Base-by-base conservation (phyloP, 2,113 vertebrate species). In the Oceanodroma tethys region DNA sequence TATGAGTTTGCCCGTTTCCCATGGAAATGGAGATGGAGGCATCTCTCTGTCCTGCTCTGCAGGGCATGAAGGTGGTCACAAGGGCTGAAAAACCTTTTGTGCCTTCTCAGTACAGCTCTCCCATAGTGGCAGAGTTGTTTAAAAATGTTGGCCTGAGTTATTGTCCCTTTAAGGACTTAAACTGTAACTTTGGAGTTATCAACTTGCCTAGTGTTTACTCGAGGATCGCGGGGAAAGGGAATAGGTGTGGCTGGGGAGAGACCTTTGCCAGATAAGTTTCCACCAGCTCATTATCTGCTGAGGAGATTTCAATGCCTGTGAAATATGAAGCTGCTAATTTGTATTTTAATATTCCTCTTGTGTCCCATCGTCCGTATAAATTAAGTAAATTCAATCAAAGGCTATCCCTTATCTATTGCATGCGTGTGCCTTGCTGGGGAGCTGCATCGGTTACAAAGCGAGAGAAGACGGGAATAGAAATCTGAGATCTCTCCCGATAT, bases 381-480 rank as follows among this genome's bases (percentile, higher is more conserved):
- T 95, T 85, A 97, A 96, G 86, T 93, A 93, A 97, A 98, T 97
- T 94, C 96, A 97, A 94, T 97, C 96, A 96, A 73, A 96, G 86
- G 75, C 94, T 86, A 84, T 71, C 82, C 81, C 88, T 97, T 97
- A 97, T 97, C 97, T 97, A 34, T 45, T 63, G 90, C 81, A 3
- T 43, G 70, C 36, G 32, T 38, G 55, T 66, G 91, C 83, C 78
- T 86, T 92, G 79, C 87, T 53, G 68, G 76, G 83, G 84, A 87
- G 65, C 83, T 86, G 88, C 80, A 84, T 90, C 72, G 4, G 60
- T 94, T 90, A 52, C 10, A 11, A 30, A 90, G 83, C 6, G 5
- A 68, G 86, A 88, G 87, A 56, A 56, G 80, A 68, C 9, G 56
- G 68, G 85, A 93, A 60, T 71, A 67, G 90, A 90, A 95, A 95